phyloP scores from a whole-genome alignment of 2,113 vertebrate genomes.

The Ciconia stormi region DNA sequence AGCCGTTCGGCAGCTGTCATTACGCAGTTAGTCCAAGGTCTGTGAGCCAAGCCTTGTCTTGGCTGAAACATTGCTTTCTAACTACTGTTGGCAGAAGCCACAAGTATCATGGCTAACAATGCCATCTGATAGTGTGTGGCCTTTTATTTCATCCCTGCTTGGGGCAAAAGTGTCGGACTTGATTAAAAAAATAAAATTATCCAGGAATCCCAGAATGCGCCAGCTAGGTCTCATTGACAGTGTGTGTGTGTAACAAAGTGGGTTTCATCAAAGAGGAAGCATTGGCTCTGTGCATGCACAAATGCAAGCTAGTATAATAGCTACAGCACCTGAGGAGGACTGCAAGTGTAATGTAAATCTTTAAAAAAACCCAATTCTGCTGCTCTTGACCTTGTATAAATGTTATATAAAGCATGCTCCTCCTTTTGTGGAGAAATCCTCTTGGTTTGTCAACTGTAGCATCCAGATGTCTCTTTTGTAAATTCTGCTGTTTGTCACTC shows the following conservation, averaged over 20 bases:
- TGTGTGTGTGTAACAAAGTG: not conserved
- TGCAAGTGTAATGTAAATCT: not conserved
- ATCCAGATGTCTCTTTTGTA: not conserved
- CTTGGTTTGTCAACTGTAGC: not conserved
- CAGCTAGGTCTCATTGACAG: not conserved
- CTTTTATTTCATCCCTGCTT: not conserved
- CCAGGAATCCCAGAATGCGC: not conserved
- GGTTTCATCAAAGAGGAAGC: not conserved
- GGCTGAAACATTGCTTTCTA: not conserved
- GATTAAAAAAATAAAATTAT: not conserved
- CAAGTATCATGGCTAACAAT: not conserved
- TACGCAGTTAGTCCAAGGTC: not conserved
- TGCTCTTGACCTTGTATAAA: not conserved
- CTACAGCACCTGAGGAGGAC: not conserved
- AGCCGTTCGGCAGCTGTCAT: not conserved
- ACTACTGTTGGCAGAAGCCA: not conserved
- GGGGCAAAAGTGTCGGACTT: not conserved
- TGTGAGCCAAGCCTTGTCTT: not conserved
- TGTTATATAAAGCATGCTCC: not conserved
- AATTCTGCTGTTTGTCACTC: not conserved
- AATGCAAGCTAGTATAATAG: not conserved
- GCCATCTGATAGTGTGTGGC: not conserved
- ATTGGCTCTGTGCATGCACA: not conserved
- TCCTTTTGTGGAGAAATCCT: not conserved
- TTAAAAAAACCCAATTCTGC: not conserved